Evolutionary conservation across 2,888 invertebrate species (phyloP).

Genomic region (Brachycybe producta): DNA sequence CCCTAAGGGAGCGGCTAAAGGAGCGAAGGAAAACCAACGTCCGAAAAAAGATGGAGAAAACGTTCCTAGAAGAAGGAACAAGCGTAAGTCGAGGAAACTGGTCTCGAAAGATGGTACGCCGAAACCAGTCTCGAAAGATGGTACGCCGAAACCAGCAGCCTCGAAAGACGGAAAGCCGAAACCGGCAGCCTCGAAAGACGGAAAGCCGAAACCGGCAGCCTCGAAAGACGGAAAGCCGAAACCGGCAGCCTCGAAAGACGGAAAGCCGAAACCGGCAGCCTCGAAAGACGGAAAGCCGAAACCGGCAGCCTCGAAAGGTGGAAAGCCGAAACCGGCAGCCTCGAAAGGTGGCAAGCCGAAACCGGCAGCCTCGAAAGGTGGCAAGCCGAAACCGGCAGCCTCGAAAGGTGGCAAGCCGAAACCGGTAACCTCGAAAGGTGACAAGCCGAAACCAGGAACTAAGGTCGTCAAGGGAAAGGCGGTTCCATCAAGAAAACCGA

Average conservation of each 20-base stretch:
- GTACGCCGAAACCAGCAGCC: too few relatives aligned
- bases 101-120: not conserved
- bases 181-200: too few relatives aligned
- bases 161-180: too few relatives aligned
- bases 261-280: too few relatives aligned
- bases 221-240: too few relatives aligned
- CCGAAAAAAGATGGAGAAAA: not conserved
- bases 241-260: too few relatives aligned
- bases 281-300: too few relatives aligned
- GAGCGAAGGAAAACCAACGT: constrained; percentile 28
- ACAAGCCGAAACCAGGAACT: constrained; percentile 1
- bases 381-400: not conserved
- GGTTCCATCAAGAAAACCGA: not conserved
- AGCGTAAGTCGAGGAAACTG: not conserved
- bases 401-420: not conserved
- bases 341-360: constrained; percentile 3
- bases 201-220: too few relatives aligned
- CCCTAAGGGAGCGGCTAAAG: constrained; percentile 29
- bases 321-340: constrained; percentile 1
- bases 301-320: constrained; percentile 1
- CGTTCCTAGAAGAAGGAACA: not conserved
- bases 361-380: constrained; percentile 1
- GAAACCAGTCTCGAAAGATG: not conserved
- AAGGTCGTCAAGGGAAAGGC: constrained; percentile 4
- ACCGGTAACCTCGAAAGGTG: too few relatives aligned